Evolutionary conservation across 2,113 vertebrate species (phyloP).

Genomic region (Lampris incognitus): DNA sequence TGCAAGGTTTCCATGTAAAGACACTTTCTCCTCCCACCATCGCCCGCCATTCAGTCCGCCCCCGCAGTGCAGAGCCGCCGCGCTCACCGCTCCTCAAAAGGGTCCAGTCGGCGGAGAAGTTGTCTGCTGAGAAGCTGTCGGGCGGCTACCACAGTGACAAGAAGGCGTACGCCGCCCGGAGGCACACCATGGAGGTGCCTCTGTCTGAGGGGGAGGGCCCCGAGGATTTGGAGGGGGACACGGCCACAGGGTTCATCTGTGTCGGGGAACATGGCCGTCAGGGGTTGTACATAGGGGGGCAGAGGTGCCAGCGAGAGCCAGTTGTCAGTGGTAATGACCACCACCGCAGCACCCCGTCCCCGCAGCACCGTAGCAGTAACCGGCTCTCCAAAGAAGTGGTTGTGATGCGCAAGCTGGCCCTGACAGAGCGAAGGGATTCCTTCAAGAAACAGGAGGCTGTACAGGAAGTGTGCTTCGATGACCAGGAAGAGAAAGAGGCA

Average conservation of each 20-base stretch:
- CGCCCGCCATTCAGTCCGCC: slow-evolving; percentile 84
- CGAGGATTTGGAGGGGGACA: slow-evolving; percentile 65
- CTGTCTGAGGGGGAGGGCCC: slow-evolving; percentile 73
- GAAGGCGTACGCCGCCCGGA: slow-evolving; percentile 73
- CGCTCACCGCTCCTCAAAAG: slow-evolving; percentile 90
- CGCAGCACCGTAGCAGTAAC: slow-evolving; percentile 59
- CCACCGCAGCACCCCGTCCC: slow-evolving; percentile 38
- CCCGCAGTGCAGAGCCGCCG: slow-evolving; percentile 82
- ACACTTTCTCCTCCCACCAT: slow-evolving; percentile 88
- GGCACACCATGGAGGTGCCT: slow-evolving; percentile 82
- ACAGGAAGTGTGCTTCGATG: slow-evolving; percentile 92
- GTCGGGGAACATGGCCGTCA: slow-evolving; percentile 78
- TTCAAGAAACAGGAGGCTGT: slow-evolving; percentile 96
- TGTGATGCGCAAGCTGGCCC: slow-evolving; percentile 90
- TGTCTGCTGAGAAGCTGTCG: slow-evolving; percentile 84
- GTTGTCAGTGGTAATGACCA: slow-evolving; percentile 58
- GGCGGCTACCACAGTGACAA: slow-evolving; percentile 81
- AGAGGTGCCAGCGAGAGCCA: slow-evolving; percentile 68
- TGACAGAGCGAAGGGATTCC: slow-evolving; percentile 91
- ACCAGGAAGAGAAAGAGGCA: slow-evolving; percentile 50
- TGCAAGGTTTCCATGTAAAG: slow-evolving; percentile 86
- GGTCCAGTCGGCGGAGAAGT: slow-evolving; percentile 90
- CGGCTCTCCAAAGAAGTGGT: slow-evolving; percentile 84
- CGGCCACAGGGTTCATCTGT: slow-evolving; percentile 68
- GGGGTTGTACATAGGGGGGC: slow-evolving; percentile 67